phyloP scores from a whole-genome alignment of 1,140 invertebrate species.

The Bacillus rossius region DNA sequence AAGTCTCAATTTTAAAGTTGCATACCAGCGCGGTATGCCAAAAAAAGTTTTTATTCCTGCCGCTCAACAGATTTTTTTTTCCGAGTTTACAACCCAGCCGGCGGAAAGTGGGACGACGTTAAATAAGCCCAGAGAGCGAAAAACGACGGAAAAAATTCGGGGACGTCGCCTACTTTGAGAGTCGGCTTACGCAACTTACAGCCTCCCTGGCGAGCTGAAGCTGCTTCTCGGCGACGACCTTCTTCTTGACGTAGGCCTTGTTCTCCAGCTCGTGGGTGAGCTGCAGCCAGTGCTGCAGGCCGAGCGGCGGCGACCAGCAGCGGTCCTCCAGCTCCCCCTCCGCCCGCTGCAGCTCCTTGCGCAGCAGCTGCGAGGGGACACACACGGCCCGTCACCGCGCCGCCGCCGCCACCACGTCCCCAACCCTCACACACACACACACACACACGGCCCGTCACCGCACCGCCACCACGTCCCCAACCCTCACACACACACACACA shows the following conservation, averaged over 20 bases:
- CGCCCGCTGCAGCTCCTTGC: slow-evolving; percentile 73
- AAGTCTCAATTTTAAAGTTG: too few relatives aligned
- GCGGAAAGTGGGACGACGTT: too few relatives aligned
- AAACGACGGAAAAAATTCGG: too few relatives aligned
- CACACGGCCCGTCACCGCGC: not conserved
- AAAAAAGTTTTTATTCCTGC: too few relatives aligned
- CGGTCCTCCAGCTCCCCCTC: slow-evolving; percentile 85
- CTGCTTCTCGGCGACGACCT: slow-evolving; percentile 76
- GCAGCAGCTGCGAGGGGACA: slow-evolving; percentile 55
- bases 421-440: not conserved
- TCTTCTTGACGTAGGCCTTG: slow-evolving; percentile 80
- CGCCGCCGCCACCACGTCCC: not conserved
- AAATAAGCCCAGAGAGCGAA: too few relatives aligned
- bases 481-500: too few relatives aligned
- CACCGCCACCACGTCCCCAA: too few relatives aligned
- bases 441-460: not conserved
- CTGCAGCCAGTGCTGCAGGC: slow-evolving; percentile 91
- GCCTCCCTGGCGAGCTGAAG: slow-evolving; percentile 83
- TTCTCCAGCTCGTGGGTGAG: slow-evolving; percentile 92
- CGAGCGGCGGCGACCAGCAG: slow-evolving; percentile 78
- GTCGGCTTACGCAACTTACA: slow-evolving; percentile 52
- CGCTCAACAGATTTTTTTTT: too few relatives aligned
- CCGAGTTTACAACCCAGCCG: too few relatives aligned
- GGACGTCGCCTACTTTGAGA: too few relatives aligned
- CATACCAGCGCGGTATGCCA: too few relatives aligned